Evolutionary conservation across 2,797 vertebrate species (phyloP).

Genomic region (Notamacropus eugenii): DNA sequence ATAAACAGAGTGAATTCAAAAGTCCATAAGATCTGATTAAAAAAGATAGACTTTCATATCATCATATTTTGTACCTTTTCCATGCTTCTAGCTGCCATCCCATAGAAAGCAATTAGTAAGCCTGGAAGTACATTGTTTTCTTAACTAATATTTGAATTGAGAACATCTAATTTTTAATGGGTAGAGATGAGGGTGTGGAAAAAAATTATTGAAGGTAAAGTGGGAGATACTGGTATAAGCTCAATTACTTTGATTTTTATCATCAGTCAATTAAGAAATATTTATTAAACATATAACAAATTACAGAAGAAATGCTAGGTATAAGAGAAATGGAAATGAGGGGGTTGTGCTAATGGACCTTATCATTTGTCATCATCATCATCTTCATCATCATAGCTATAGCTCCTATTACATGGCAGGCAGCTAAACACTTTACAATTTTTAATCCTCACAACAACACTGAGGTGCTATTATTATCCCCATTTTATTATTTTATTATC

Average conservation of each 20-base stretch:
- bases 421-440: neutral
- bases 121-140: neutral
- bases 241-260: neutral
- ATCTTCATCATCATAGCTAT: neutral
- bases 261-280: neutral
- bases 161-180: neutral
- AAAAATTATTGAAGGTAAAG: neutral
- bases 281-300: neutral
- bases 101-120: neutral
- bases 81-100: neutral
- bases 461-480: neutral
- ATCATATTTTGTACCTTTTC: neutral
- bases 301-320: neutral
- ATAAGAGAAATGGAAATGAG: neutral
- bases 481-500: neutral
- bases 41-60: neutral
- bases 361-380: neutral
- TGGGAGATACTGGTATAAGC: neutral
- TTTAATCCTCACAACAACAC: neutral
- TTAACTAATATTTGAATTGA: neutral
- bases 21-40: neutral
- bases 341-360: neutral
- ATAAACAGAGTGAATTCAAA: neutral
- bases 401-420: neutral
- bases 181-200: neutral